Evolutionary conservation across 2,113 vertebrate species (phyloP), one percentile per base, ranked within the genome.

Genomic region (Pongo pygmaeus): DNA sequence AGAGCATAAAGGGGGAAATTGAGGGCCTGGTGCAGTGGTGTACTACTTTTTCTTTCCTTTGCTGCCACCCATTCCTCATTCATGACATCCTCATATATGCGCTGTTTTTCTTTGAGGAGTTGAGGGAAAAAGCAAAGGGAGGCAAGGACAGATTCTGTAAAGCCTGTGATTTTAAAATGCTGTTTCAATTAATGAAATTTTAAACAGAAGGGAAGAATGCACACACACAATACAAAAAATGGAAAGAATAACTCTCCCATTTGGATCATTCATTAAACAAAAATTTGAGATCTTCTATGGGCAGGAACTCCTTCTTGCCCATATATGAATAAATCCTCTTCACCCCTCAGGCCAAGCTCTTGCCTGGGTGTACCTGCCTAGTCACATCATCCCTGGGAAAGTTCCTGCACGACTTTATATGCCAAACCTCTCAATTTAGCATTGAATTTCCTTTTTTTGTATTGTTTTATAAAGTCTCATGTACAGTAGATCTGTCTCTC

Each of bases 261-360:
- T 30, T 69, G 86, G n/a, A 84, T 92, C 46, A 87, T 40, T 86
- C 10, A 89, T 87, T 92, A 84, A 80, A 85, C 18, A 90, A 86
- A 94, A 84, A 50, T 50, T 50, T 87, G 20, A 80, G 22, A 77
- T 84, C 4, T 93, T 70, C 40, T 46, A 11, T 74, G 59, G 61
- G 1, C 30, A 46, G n/a, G 20, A 96, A 8, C n/a, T 59, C 22
- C 25, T 94, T 23, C 25, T 32, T 93, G 25, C 16, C 17, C 5
- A 5, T 69, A 75, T 40, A 20, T 83, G 22, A 74, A 94, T 43
- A 74, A 89, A 83, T 35, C 8, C 3, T 80, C 18, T 70, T 83
- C 20, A 74, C 25, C 23, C 4, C 50, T 75, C 8, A 77, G 50
- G 30, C 48, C 43, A 80, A 9, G 30, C 16, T 72, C 72, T 48